These are phyloP conservation scores for Aplochiton taeniatus DNA, from an alignment of 2,797 vertebrate genomes.

Conservation along the genomic window DNA sequence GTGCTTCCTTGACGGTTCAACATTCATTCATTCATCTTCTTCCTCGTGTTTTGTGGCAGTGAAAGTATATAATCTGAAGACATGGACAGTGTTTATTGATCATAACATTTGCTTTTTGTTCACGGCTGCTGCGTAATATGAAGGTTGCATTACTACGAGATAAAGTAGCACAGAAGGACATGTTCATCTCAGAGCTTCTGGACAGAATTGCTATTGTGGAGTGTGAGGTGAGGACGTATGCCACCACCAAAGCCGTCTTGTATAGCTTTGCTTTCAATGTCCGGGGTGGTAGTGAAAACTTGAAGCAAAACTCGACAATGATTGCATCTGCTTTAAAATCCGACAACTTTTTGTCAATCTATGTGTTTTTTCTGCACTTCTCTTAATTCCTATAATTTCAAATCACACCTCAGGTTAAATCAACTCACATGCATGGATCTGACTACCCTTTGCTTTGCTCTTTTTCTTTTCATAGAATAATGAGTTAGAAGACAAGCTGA, in stretches of 20 bases:
- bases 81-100: too few relatives aligned
- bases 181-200: conserved; percentile 92
- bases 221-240: conserved; percentile 86
- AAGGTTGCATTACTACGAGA: conserved; percentile 88
- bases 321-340: conserved; percentile 10
- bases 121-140: conserved; percentile 20
- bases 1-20: not conserved
- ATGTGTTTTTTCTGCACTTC: conserved; percentile 23
- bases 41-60: too few relatives aligned
- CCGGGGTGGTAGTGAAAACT: conserved; percentile 16
- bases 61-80: too few relatives aligned
- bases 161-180: conserved; percentile 91
- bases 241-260: not conserved
- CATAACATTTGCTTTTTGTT: conserved; percentile 1
- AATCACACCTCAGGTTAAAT: conserved; percentile 31
- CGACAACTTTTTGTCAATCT: not conserved
- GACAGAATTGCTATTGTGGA: conserved; percentile 96
- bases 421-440: conserved; percentile 61
- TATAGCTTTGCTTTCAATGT: conserved; percentile 29
- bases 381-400: not conserved
- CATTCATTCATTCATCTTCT: not conserved
- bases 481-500: conserved; percentile 96
- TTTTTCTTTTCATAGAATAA: conserved; percentile 89
- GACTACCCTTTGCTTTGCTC: conserved; percentile 73
- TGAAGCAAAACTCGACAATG: conserved; percentile 3